These are phyloP conservation scores for Drosophila punjabiensis DNA, from an alignment of 1,140 invertebrate species.

Conservation along the genomic window DNA sequence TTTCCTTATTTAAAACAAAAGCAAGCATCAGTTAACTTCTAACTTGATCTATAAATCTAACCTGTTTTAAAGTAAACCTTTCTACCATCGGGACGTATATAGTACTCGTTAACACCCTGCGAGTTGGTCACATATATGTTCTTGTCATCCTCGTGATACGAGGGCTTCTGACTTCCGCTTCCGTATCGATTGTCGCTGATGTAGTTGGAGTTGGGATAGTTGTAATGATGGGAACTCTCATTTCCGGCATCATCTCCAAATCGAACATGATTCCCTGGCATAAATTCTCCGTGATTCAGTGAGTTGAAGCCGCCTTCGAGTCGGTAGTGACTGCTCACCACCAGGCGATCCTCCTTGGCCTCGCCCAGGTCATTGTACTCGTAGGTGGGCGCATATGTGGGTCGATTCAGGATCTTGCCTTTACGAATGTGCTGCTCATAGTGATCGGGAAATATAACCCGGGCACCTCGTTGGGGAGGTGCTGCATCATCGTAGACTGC, in stretches of 20 bases:
- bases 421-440: slow-evolving; percentile 68
- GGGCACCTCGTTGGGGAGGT: slow-evolving; percentile 66
- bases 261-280: slow-evolving; percentile 53
- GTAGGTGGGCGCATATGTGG: slow-evolving; percentile 73
- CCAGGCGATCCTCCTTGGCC: slow-evolving; percentile 62
- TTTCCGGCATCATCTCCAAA: slow-evolving; percentile 24
- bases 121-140: slow-evolving; percentile 84
- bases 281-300: slow-evolving; percentile 64
- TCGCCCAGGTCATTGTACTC: slow-evolving; percentile 46
- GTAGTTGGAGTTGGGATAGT: slow-evolving; percentile 72
- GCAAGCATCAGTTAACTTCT: background rate
- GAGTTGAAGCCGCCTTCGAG: slow-evolving; percentile 42
- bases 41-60: background rate
- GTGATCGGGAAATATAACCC: slow-evolving; percentile 73
- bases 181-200: slow-evolving; percentile 72
- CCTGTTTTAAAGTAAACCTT: slow-evolving; percentile 72
- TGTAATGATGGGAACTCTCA: slow-evolving; percentile 38
- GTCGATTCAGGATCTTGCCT: slow-evolving; percentile 71
- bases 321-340: slow-evolving; percentile 61
- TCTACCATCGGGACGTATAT: slow-evolving; percentile 73
- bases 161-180: slow-evolving; percentile 57
- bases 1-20: background rate
- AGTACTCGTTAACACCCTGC: slow-evolving; percentile 79
- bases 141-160: slow-evolving; percentile 63
- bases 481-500: slow-evolving; percentile 64